Evolutionary conservation across 2,797 vertebrate genomes (phyloP).

Genomic region (Takifugu ocellatus): DNA sequence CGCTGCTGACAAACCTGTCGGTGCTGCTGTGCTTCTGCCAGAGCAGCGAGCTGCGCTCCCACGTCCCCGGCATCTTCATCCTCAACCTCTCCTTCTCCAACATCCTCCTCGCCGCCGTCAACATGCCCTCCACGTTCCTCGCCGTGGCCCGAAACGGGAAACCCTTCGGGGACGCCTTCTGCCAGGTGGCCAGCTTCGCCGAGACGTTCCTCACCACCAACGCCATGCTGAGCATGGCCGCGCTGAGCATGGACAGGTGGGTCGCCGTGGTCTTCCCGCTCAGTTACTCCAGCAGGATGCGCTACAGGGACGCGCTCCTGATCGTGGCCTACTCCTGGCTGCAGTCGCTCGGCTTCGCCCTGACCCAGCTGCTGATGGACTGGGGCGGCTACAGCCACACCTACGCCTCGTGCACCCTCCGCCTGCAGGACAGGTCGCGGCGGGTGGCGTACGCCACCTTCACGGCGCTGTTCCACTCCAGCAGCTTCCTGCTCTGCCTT

Average conservation of each 20-base stretch:
- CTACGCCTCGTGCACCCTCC: constrained; percentile 78
- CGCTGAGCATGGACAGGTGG: constrained; percentile 82
- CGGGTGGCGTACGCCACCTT: constrained; percentile 68
- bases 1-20: constrained; percentile 74
- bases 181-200: constrained; percentile 69
- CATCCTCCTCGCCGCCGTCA: constrained; percentile 74
- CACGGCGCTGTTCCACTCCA: constrained; percentile 73
- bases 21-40: constrained; percentile 79
- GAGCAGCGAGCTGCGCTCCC: constrained; percentile 78
- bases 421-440: constrained; percentile 47
- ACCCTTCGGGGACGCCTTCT: constrained; percentile 69
- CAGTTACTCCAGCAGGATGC: constrained; percentile 80
- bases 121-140: constrained; percentile 78
- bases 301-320: constrained; percentile 71
- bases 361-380: constrained; percentile 70
- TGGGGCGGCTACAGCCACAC: constrained; percentile 78
- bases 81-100: constrained; percentile 81
- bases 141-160: constrained; percentile 57
- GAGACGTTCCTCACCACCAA: constrained; percentile 81
- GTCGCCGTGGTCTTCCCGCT: constrained; percentile 79
- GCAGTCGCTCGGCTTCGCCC: constrained; percentile 73
- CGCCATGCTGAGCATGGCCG: constrained; percentile 80
- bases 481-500: constrained; percentile 77
- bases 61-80: constrained; percentile 78
- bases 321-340: constrained; percentile 79